phyloP scores from a whole-genome alignment of 1,140 invertebrate species.

The Diorhabda sublineata region DNA sequence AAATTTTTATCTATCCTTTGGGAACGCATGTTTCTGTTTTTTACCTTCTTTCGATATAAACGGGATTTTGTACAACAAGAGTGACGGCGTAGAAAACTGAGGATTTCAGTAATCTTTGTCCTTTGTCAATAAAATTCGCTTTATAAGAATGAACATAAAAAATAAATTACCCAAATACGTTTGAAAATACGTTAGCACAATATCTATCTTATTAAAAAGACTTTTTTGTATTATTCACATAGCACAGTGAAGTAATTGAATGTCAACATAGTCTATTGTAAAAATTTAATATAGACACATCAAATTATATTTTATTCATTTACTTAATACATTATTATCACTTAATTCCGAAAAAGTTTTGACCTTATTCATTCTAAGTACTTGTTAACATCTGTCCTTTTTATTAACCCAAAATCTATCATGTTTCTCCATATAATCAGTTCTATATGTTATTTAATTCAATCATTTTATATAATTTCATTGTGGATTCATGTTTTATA shows the following conservation, averaged over 20 bases:
- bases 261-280: background rate
- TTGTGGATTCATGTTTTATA: too few relatives aligned
- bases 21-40: constrained; percentile 24
- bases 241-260: background rate
- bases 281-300: background rate
- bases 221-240: background rate
- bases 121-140: constrained; percentile 20
- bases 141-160: background rate
- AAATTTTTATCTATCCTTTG: constrained; percentile 32
- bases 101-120: constrained; percentile 25
- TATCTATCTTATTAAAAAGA: background rate
- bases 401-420: too few relatives aligned
- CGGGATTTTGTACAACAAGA: constrained; percentile 23
- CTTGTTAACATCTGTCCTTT: too few relatives aligned
- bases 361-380: too few relatives aligned
- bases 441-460: too few relatives aligned
- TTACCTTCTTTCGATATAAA: constrained; percentile 22
- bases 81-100: constrained; percentile 27
- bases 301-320: background rate
- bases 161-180: background rate
- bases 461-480: too few relatives aligned
- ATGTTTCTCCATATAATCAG: too few relatives aligned
- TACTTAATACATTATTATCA: too few relatives aligned
- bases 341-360: too few relatives aligned
- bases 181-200: background rate